Percentiles rank a stretch among this genome's conserved stretches.
Conservation (phyloP, 1,140 invertebrate species). For the Scaptomyza graminum region DNA sequence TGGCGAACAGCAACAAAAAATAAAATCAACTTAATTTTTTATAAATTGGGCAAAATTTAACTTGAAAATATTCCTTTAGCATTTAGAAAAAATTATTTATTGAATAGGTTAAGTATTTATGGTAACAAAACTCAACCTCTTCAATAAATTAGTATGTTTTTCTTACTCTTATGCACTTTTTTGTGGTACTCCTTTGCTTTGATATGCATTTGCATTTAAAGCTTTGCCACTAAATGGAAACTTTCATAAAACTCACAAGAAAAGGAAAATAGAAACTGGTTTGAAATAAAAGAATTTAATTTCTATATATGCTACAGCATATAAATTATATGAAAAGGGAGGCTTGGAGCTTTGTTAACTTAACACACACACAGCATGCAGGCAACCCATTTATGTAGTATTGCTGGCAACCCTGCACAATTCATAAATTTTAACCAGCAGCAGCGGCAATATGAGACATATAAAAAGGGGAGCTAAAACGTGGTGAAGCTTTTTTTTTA, state of each 20-base stretch:
- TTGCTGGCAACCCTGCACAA: slow-evolving; percentile 48
- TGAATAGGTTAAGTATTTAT: neutral
- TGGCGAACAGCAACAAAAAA: neutral
- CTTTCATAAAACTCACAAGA: slow-evolving; percentile 50
- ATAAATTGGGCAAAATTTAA: neutral
- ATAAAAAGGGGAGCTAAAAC: slow-evolving; percentile 31
- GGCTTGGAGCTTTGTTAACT: slow-evolving; percentile 38
- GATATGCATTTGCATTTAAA: slow-evolving; percentile 29
- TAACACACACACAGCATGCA: slow-evolving; percentile 32
- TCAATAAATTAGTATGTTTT: too few species aligned
- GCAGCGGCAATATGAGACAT: slow-evolving; percentile 31
- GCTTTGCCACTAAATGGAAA: slow-evolving; percentile 67
- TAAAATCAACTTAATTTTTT: neutral
- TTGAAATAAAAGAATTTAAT: slow-evolving; percentile 45
- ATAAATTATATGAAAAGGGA: slow-evolving; percentile 47
- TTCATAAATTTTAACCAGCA: slow-evolving; percentile 44
- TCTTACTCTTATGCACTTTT: too few species aligned
- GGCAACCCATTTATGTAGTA: slow-evolving; percentile 43
- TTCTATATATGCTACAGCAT: slow-evolving; percentile 43
- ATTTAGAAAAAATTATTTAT: neutral
- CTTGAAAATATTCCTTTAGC: neutral
- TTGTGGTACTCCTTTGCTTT: neutral
- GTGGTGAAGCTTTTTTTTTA: slow-evolving; percentile 29
- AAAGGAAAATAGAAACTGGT: neutral
- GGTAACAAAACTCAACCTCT: too few species aligned